Base-by-base conservation (phyloP, 1,140 invertebrate species). In the Drosophila sturtevanti region DNA sequence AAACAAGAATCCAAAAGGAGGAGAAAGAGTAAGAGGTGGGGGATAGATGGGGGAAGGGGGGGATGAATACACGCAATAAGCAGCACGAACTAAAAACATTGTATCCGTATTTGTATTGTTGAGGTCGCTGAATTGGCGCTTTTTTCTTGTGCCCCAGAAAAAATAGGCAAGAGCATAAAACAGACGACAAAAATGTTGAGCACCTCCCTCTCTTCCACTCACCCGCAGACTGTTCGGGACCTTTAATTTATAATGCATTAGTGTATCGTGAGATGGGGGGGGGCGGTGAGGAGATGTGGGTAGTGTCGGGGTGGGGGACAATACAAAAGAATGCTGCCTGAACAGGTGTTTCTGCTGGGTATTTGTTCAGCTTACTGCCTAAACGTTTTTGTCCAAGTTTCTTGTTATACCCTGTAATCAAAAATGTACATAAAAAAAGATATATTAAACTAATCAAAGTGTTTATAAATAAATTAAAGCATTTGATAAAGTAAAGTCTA, bases 91-190 rank as follows among this genome's bases (percentile, higher is more conserved):
- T 63, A 71, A 79, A 76, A 76, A 81, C 76, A 82, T 72, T 77
- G 80, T 54, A 48, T 48, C 41, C 9, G 41, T 48, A 48, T 48
- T 48, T 48, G 41, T 21, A 48, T 48, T 63, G 18, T 56, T 31
- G 54, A 18, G 59, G 63, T 37, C 84, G 75, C 79, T 87, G 82
- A 87, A 87, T 87, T 79, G 72, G 75, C 82, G 76, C 52, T 77
- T 87, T 86, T 73, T 70, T 70, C 63, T 37, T 59, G 10, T 38
- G 56, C 18, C 21, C 68, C 65, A 6, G 64, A 72, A 80, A 48
- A 4, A 54, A 68, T 63, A 65, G 70, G 48, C 63, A 71, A 60
- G 61, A 63, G 31, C 52, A 60, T 48, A 68, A 81, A 82, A 82
- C 60, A 72, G 75, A 79, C 72, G 68, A 87, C 73, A 75, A 56